Percentiles rank a stretch among this genome's conserved stretches.
These are phyloP conservation scores for Sturnira hondurensis DNA, from an alignment of 2,113 vertebrate species.

Conservation along the genomic window DNA sequence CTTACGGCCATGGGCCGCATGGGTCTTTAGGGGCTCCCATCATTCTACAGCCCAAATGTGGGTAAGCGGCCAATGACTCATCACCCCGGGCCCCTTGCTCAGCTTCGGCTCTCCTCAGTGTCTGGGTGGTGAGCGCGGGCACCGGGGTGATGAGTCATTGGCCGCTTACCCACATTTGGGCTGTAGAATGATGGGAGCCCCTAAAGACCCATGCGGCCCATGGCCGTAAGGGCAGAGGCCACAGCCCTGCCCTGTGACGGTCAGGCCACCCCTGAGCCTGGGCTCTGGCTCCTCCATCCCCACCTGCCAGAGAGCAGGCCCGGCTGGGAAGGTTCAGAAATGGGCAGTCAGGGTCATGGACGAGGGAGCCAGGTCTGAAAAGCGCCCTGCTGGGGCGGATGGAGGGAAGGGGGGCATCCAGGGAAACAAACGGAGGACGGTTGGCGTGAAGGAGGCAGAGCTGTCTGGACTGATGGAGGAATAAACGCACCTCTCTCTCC, in stretches of 20 bases:
- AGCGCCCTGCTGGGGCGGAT: rapidly evolving
- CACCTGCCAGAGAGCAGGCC: not conserved
- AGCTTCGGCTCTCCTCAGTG: rapidly evolving
- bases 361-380: not conserved
- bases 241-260: not conserved
- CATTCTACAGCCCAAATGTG: not conserved
- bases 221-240: not conserved
- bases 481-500: not conserved
- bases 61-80: rapidly evolving
- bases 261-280: not conserved
- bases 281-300: rapidly evolving
- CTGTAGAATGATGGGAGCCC: not conserved
- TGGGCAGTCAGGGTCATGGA: not conserved
- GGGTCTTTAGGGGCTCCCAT: not conserved
- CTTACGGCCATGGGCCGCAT: not conserved
- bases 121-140: not conserved
- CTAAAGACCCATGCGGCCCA: not conserved
- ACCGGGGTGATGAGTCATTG: rapidly evolving
- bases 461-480: not conserved
- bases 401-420: not conserved
- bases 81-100: rapidly evolving
- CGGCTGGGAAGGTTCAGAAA: not conserved
- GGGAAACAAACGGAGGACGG: not conserved
- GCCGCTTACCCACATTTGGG: not conserved
- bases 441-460: not conserved